These are phyloP conservation scores for Thera britannica DNA, from an alignment of 2,888 invertebrate genomes.

Conservation along the genomic window DNA sequence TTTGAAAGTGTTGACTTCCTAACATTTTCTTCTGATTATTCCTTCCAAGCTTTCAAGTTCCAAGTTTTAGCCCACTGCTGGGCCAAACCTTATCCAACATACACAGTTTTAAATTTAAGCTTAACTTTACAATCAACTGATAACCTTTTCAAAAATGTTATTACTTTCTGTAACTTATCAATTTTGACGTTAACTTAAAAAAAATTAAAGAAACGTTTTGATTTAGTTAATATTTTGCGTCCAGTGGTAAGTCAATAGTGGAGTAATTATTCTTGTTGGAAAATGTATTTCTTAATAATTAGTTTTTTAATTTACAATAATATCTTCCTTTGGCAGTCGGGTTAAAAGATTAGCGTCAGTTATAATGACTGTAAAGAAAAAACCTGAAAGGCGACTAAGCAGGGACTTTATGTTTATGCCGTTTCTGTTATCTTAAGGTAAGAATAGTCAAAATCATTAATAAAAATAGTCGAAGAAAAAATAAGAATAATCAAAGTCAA, in stretches of 20 bases:
- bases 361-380: constrained; percentile 37
- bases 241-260: constrained; percentile 1
- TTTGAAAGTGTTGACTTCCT: too few species aligned
- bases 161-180: too few species aligned
- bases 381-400: constrained; percentile 37
- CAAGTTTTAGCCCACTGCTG: too few species aligned
- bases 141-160: too few species aligned
- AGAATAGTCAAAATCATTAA: constrained; percentile 19
- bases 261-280: not conserved
- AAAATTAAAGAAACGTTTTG: too few species aligned
- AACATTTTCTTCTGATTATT: too few species aligned
- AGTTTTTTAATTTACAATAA: constrained; percentile 29
- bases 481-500: too few species aligned
- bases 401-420: constrained; percentile 55
- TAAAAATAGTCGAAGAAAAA: not conserved
- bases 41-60: too few species aligned
- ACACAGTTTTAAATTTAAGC: too few species aligned
- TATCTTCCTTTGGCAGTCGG: constrained; percentile 37
- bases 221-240: constrained; percentile 1
- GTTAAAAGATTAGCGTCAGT: constrained; percentile 37
- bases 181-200: too few species aligned
- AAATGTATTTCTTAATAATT: not conserved
- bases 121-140: too few species aligned
- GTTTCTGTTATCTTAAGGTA: constrained; percentile 48
- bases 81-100: too few species aligned